Evolutionary conservation across 2,113 vertebrate genomes (phyloP), one percentile per base, ranked within the genome.

Genomic region (Cyphomyrus discorhynchus): DNA sequence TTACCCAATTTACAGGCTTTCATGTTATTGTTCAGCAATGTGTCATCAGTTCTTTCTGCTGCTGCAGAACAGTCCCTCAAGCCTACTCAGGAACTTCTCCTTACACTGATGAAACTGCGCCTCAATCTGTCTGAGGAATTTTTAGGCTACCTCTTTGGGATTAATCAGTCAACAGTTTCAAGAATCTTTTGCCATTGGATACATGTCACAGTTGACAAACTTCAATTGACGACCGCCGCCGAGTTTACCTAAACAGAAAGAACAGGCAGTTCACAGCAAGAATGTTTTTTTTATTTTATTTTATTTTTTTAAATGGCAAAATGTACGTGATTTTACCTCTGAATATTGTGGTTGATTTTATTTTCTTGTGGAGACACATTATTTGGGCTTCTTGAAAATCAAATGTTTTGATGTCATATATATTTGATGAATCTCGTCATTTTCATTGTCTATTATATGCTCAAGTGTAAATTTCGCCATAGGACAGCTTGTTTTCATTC

Each of bases 1-100:
- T 50, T 90, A 53, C 89, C 91, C 56, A 88, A 56, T 89, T 90
- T 89, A 84, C 91, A 91, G 50, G 90, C 87, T 31, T 91, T 91
- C 89, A 91, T 90, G 91, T n/a, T 86, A 31, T 47, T 91, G 91
- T 88, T 90, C 80, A 91, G 77, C 49, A 88, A 4, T 86, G 87
- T 47, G 58, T 91, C 91, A 86, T 86, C 89, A 77, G 87, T 49
- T 74, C 46, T 91, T 84, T 49, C 90, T 91, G 11, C 24, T 58
- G 15, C 58, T 90, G 58, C 47, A 53, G 88, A 91, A 56, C 89
- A 88, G 80, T 88, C 89, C 31, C 87, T 91, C 56, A 90, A 88
- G 80, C 46, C 89, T 53, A 86, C 87, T 58, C 91, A 91, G 56
- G 86, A 90, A 80, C 90, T 91, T 24, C 89, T 89, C 42, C 77